Conservation (phyloP, 2,888 invertebrate genomes). For the Eupithecia centaureata region DNA sequence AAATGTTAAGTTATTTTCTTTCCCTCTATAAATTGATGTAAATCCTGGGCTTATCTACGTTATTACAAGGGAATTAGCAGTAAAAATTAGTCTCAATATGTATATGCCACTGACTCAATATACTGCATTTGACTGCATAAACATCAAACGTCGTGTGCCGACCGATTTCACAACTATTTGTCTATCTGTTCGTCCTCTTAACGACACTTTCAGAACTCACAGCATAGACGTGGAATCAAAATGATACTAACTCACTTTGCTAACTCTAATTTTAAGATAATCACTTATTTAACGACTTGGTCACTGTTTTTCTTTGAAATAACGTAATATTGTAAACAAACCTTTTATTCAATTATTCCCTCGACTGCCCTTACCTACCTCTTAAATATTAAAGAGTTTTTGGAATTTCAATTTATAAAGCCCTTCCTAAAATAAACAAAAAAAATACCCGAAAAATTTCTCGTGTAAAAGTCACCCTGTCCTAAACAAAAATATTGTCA, state of each 20-base stretch:
- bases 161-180: slow-evolving; percentile 69
- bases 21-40: background rate
- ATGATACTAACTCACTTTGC: slow-evolving; percentile 80
- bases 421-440: background rate
- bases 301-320: slow-evolving; percentile 12
- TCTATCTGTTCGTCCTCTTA: slow-evolving; percentile 81
- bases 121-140: slow-evolving; percentile 50
- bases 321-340: too few relatives aligned
- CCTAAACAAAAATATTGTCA: slow-evolving; percentile 14
- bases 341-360: background rate
- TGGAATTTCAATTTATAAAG: background rate
- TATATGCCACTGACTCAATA: slow-evolving; percentile 24
- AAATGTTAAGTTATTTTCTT: background rate
- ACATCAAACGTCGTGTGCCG: slow-evolving; percentile 69
- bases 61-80: background rate
- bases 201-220: slow-evolving; percentile 77
- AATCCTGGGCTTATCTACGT: background rate
- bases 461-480: background rate
- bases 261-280: slow-evolving; percentile 49
- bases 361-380: background rate
- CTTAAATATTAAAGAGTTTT: background rate
- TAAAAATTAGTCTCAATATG: background rate
- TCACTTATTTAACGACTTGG: slow-evolving; percentile 10
- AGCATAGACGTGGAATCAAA: slow-evolving; percentile 61
- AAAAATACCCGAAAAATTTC: background rate